Conservation (phyloP, 2,113 vertebrate species). For the Mugil cephalus region DNA sequence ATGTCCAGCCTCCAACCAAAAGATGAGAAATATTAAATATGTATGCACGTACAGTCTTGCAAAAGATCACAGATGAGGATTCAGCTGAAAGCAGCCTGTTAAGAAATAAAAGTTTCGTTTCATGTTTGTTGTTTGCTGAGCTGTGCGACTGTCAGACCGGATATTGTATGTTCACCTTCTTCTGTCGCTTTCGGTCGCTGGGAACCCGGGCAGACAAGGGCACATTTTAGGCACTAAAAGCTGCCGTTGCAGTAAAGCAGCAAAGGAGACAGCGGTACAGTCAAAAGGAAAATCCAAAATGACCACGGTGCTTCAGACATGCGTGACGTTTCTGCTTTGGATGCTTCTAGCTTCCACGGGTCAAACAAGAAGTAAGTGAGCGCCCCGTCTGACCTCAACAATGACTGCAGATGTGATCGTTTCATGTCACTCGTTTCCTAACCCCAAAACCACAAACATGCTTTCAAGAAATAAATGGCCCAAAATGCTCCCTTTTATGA, state of each 20-base stretch:
- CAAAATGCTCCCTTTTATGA: constrained; percentile 23
- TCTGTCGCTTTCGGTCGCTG: constrained; percentile 29
- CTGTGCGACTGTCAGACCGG: constrained; percentile 36
- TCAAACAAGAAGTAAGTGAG: constrained; percentile 10
- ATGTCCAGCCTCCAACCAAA: background rate
- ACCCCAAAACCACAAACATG: constrained; percentile 26
- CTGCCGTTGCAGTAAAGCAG: constrained; percentile 24
- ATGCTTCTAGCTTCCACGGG: constrained; percentile 20
- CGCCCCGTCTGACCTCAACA: constrained; percentile 4
- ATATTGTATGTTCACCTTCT: constrained; percentile 30
- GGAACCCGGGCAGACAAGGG: constrained; percentile 47
- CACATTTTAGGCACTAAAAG: constrained; percentile 31
- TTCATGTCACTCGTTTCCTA: constrained; percentile 9
- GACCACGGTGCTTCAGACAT: constrained; percentile 13
- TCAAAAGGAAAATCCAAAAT: constrained; percentile 39
- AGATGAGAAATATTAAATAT: background rate
- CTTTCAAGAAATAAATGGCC: constrained; percentile 17
- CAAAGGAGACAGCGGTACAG: constrained; percentile 11
- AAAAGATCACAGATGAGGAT: constrained; percentile 11
- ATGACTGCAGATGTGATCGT: background rate
- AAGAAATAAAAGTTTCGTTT: constrained; percentile 24
- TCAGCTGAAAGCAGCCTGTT: background rate
- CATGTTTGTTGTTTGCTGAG: constrained; percentile 38
- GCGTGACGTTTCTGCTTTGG: constrained; percentile 22
- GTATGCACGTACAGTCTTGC: background rate